Percentiles rank a stretch among this genome's conserved stretches.
These are phyloP conservation scores for Dicranocentrus wangi DNA, from an alignment of 2,888 invertebrate genomes.

Conservation along the genomic window DNA sequence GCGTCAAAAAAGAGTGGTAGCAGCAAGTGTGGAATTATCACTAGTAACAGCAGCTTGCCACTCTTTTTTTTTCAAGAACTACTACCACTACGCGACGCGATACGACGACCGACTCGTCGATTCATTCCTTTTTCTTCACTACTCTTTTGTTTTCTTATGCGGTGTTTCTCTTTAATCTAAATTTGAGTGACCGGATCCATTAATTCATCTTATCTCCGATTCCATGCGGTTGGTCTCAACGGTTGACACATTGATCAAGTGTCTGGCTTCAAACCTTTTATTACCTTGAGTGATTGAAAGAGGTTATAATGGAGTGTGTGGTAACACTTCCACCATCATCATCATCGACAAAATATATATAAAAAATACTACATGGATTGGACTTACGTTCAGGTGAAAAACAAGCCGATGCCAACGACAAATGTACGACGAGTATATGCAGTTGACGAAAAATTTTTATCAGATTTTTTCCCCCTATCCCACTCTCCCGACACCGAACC, in stretches of 20 bases:
- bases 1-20: conserved; percentile 30
- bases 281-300: conserved; percentile 56
- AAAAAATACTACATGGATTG: no score
- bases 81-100: neutral
- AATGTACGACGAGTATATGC: neutral
- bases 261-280: conserved; percentile 60
- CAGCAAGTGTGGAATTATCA: conserved; percentile 37
- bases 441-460: neutral
- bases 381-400: neutral
- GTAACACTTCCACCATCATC: conserved; percentile 53
- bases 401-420: neutral
- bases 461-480: neutral
- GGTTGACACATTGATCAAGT: conserved; percentile 64
- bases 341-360: conserved; percentile 23
- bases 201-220: conserved; percentile 67
- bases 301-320: conserved; percentile 54
- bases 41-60: neutral
- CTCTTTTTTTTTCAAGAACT: neutral
- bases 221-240: conserved; percentile 64
- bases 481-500: no score
- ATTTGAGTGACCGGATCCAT: conserved; percentile 67
- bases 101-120: conserved; percentile 4
- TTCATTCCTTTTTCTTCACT: conserved; percentile 46
- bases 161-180: conserved; percentile 62
- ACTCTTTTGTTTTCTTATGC: conserved; percentile 4